Conservation (phyloP, 1,140 invertebrate species). For the Epicauta chinensis region DNA sequence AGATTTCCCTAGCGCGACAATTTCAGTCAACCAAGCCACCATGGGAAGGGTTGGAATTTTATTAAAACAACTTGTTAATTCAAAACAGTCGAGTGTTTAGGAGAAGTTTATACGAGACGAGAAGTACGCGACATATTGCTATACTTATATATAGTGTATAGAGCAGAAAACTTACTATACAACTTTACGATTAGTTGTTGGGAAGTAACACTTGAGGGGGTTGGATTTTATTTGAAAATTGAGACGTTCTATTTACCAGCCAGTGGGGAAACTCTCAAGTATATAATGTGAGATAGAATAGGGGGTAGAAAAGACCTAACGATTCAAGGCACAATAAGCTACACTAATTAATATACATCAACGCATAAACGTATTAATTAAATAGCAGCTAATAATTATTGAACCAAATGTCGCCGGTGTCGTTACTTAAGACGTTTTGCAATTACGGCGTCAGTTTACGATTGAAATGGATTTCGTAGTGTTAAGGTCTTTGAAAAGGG, state of each 20-base stretch:
- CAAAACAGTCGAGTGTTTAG: conserved; percentile 36
- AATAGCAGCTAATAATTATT: conserved; percentile 39
- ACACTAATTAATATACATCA: conserved; percentile 42
- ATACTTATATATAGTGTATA: conserved; percentile 12
- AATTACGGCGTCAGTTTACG: conserved; percentile 2
- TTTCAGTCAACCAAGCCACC: conserved; percentile 19
- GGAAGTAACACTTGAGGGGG: conserved; percentile 2
- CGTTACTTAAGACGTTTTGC: conserved; percentile 7
- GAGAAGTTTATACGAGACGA: conserved; percentile 27
- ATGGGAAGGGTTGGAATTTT: conserved; percentile 36
- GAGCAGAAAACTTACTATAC: conserved; percentile 18
- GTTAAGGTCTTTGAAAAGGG: neutral
- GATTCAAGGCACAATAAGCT: conserved; percentile 33
- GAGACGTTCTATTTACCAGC: neutral
- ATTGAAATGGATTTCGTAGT: conserved; percentile 4
- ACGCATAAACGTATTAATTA: conserved; percentile 42
- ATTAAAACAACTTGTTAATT: conserved; percentile 45
- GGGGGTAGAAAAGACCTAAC: neutral
- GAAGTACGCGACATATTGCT: conserved; percentile 19
- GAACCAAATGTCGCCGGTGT: conserved; percentile 35
- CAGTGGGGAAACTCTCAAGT: conserved; percentile 1
- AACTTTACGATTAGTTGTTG: conserved; percentile 23
- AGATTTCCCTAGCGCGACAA: conserved; percentile 30
- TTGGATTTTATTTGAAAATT: neutral
- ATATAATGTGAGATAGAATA: neutral